phyloP scores from a whole-genome alignment of 2,888 invertebrate genomes.

The Euspilapteryx auroguttella region DNA sequence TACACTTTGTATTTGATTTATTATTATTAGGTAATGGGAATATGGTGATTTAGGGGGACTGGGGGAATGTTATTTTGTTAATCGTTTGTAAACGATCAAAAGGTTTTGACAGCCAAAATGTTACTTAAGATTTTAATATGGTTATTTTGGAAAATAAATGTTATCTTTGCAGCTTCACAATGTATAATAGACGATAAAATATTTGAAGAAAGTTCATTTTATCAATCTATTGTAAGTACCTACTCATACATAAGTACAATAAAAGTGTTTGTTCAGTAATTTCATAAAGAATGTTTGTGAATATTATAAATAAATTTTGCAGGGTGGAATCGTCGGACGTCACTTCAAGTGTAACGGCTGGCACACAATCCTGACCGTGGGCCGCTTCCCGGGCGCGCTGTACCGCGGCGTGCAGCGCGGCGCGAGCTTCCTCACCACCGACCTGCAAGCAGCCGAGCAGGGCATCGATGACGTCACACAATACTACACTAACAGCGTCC shows the following conservation, averaged over 20 bases:
- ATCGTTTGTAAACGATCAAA: background rate
- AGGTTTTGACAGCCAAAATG: constrained; percentile 1
- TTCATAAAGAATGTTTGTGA: too few species aligned
- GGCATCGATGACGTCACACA: constrained; percentile 20
- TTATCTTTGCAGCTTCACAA: too few species aligned
- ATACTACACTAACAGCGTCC: constrained; percentile 21
- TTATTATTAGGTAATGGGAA: too few species aligned
- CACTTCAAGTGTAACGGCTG: constrained; percentile 30
- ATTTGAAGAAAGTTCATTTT: too few species aligned
- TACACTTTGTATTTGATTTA: too few species aligned
- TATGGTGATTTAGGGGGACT: background rate
- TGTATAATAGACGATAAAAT: too few species aligned
- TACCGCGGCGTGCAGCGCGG: constrained; percentile 16
- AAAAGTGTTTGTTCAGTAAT: too few species aligned
- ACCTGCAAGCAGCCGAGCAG: constrained; percentile 16
- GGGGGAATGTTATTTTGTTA: background rate
- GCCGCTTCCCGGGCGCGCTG: constrained; percentile 22
- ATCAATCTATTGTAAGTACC: constrained; percentile 4
- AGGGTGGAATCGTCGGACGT: constrained; percentile 14
- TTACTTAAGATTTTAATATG: too few species aligned
- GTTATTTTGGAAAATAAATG: too few species aligned
- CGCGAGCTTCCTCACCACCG: constrained; percentile 18
- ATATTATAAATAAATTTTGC: background rate
- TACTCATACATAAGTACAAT: too few species aligned
- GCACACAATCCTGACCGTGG: constrained; percentile 25